Evolutionary conservation across 2,888 invertebrate genomes (phyloP), one percentile per base, ranked within the genome.

Genomic region (Diarsia rubi): DNA sequence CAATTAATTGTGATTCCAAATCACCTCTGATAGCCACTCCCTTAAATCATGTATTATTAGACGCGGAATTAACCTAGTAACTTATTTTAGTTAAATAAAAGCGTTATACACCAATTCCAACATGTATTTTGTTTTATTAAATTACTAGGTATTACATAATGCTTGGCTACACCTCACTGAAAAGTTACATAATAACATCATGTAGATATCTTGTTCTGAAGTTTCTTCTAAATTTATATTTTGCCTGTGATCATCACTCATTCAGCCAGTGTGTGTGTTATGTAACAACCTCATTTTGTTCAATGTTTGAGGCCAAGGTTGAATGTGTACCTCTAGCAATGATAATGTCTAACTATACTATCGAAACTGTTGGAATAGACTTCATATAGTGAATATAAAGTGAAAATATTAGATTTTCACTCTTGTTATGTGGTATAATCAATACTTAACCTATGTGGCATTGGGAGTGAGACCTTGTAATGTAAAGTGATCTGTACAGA

Each of bases 1-100:
- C 84, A 78, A 85, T 90, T 90, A 90, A 94, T 92, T 93, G 95
- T 96, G 96, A 96, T 95, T 94, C 90, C 89, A 86, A 92, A 93
- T 94, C 95, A 93, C 93, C 89, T 84, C 92, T 85, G 89, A 91
- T 92, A 94, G 93, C 93, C 94, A 93, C 95, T 93, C 94, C 94
- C 92, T 92, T 89, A 94, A 94, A 96, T 96, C 96, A 95, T 96
- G 95, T 96, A 96, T 96, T 95, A 96, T 96, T 95, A 95, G 95
- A 95, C 87, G 91, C 92, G 91, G 93, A 95, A 92, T 92, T 91
- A 91, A 91, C 90, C 93, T 96, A 96, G 96, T 96, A 96, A 96
- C 93, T 96, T 96, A 96, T 96, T 96, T 95, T 96, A 96, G 96
- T 96, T 93, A 94, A 96, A 95, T 96, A 96, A 96, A 87, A 95